Percentiles rank a stretch among this genome's conserved stretches.
These are phyloP conservation scores for Pseudoips prasinana DNA, from an alignment of 2,888 invertebrate genomes.

Conservation along the genomic window DNA sequence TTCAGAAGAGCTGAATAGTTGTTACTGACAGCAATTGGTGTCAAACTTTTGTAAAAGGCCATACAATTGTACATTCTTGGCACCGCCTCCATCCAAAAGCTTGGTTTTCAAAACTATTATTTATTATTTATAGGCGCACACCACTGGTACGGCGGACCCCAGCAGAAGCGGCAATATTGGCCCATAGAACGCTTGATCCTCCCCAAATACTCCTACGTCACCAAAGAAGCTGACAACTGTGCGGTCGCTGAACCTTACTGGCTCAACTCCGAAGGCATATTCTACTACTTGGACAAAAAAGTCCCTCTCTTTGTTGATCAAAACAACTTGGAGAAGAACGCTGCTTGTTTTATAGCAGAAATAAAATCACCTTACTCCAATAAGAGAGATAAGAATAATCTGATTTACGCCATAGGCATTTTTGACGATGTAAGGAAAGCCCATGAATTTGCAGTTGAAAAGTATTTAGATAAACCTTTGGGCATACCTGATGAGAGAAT, in stretches of 20 bases:
- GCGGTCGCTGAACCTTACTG: conserved; percentile 84
- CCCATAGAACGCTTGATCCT: conserved; percentile 80
- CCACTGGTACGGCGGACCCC: conserved; percentile 86
- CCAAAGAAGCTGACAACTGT: conserved; percentile 80
- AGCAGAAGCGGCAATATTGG: conserved; percentile 83
- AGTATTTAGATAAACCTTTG: conserved; percentile 81
- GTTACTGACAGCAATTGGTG: too few species aligned
- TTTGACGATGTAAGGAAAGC: conserved; percentile 80
- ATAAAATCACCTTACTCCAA: conserved; percentile 71
- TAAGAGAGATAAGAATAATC: conserved; percentile 58
- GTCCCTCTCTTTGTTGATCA: conserved; percentile 86
- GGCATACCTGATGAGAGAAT: conserved; percentile 80
- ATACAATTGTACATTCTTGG: too few species aligned
- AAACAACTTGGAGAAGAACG: conserved; percentile 69
- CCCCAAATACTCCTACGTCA: conserved; percentile 78
- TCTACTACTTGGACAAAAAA: conserved; percentile 83
- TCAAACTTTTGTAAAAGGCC: too few species aligned
- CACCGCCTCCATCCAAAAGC: too few species aligned
- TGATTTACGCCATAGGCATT: conserved; percentile 84
- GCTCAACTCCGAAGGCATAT: conserved; percentile 85
- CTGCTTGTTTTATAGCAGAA: conserved; percentile 77
- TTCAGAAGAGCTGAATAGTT: too few species aligned
- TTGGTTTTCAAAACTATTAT: too few species aligned
- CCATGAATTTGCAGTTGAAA: conserved; percentile 83
- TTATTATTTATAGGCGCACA: conserved; percentile 38